Evolutionary conservation across 2,888 invertebrate genomes (phyloP).

Genomic region (Epinotia demarniana): DNA sequence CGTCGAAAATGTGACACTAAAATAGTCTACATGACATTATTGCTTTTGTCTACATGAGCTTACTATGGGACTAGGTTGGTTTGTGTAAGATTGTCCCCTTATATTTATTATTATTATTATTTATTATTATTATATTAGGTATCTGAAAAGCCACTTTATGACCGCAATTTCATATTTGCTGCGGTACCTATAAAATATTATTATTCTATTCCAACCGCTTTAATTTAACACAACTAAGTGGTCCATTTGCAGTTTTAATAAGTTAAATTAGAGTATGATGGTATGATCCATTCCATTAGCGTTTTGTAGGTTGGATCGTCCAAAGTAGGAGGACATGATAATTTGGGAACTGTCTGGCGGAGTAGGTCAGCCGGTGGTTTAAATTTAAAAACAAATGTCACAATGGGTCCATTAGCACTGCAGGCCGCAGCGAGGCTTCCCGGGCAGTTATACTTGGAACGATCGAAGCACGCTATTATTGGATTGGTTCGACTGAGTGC

Average conservation of each 20-base stretch:
- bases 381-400: slow-evolving; percentile 78
- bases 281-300: slow-evolving; percentile 37
- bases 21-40: neutral
- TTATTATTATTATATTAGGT: too few species aligned
- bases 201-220: slow-evolving; percentile 13
- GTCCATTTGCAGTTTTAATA: slow-evolving; percentile 30
- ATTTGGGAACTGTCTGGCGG: slow-evolving; percentile 68
- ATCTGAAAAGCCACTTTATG: slow-evolving; percentile 17
- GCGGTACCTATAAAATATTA: slow-evolving; percentile 27
- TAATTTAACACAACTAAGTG: slow-evolving; percentile 17
- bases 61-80: too few species aligned
- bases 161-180: slow-evolving; percentile 25
- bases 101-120: too few species aligned
- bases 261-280: slow-evolving; percentile 25
- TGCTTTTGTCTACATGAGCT: too few species aligned
- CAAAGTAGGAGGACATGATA: slow-evolving; percentile 57
- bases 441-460: slow-evolving; percentile 78
- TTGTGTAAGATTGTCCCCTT: too few species aligned
- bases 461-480: slow-evolving; percentile 80
- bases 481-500: slow-evolving; percentile 70
- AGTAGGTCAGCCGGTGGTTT: slow-evolving; percentile 73
- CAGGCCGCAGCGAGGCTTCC: slow-evolving; percentile 65
- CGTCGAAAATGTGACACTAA: slow-evolving; percentile 10
- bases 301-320: slow-evolving; percentile 52
- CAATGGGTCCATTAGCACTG: slow-evolving; percentile 76